phyloP scores from a whole-genome alignment of 2,888 invertebrate genomes.

The Drosophila kanekoi region DNA sequence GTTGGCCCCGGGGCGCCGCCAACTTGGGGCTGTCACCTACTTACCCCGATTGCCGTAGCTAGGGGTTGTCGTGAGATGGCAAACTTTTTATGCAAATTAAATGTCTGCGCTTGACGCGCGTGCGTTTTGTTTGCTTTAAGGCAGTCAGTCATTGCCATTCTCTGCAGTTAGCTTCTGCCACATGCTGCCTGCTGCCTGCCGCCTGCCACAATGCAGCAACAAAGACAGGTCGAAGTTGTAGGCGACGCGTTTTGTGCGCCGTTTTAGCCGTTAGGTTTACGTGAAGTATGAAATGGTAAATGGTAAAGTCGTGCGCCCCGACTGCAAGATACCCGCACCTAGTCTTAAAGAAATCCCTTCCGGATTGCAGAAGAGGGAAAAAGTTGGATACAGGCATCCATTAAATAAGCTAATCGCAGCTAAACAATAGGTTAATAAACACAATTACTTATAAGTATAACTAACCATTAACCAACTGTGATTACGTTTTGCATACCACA shows the following conservation, averaged over 20 bases:
- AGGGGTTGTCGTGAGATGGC: constrained; percentile 55
- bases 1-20: constrained; percentile 29
- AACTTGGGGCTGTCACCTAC: constrained; percentile 59
- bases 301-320: not conserved
- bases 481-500: constrained; percentile 3
- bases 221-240: constrained; percentile 29
- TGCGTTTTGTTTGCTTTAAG: constrained; percentile 78
- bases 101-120: constrained; percentile 78
- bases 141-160: constrained; percentile 55
- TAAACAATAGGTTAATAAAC: too few species aligned
- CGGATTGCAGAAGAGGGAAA: too few species aligned
- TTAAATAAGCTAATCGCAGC: too few species aligned
- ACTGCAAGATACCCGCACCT: constrained; percentile 15
- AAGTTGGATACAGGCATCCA: too few species aligned
- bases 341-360: not conserved
- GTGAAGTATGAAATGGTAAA: constrained; percentile 8
- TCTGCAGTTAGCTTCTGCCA: constrained; percentile 24
- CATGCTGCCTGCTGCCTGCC: constrained; percentile 11
- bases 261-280: constrained; percentile 31
- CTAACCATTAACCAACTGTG: not conserved
- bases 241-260: constrained; percentile 30
- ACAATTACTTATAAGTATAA: too few species aligned
- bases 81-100: constrained; percentile 78
- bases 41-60: constrained; percentile 34
- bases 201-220: constrained; percentile 8